Evolutionary conservation across 2,888 invertebrate genomes (phyloP).

Genomic region (Orgyia antiqua): DNA sequence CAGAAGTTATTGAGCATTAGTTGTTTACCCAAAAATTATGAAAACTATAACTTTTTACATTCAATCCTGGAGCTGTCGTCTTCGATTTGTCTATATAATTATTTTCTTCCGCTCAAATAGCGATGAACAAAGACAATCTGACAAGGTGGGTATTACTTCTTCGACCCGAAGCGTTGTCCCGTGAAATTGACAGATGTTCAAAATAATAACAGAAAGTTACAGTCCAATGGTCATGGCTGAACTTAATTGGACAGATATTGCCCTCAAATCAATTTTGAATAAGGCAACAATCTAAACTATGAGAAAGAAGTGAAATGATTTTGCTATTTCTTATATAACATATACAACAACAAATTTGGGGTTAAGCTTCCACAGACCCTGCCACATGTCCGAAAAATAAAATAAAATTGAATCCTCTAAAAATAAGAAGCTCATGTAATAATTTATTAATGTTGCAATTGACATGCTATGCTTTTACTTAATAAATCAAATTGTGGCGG

Average conservation of each 20-base stretch:
- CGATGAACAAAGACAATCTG: constrained; percentile 49
- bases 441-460: too few relatives aligned
- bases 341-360: too few relatives aligned
- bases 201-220: constrained; percentile 55
- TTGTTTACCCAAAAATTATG: too few relatives aligned
- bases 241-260: constrained; percentile 37
- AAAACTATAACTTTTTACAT: constrained; percentile 32
- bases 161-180: constrained; percentile 45
- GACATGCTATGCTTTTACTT: too few relatives aligned
- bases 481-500: too few relatives aligned
- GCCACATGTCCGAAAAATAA: too few relatives aligned
- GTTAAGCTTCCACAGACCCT: too few relatives aligned
- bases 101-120: constrained; percentile 62
- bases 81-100: constrained; percentile 51
- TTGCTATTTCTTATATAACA: too few relatives aligned
- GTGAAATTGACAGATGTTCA: constrained; percentile 59
- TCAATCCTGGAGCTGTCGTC: constrained; percentile 32
- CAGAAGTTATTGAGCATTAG: too few relatives aligned
- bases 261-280: constrained; percentile 36
- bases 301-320: constrained; percentile 9
- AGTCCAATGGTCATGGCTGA: constrained; percentile 34
- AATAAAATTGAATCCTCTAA: too few relatives aligned
- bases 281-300: constrained; percentile 19
- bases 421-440: too few relatives aligned
- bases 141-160: constrained; percentile 41